Percentiles rank a stretch among this genome's conserved stretches.
Conservation (phyloP, 1,140 invertebrate species). For the Euura lappo region DNA sequence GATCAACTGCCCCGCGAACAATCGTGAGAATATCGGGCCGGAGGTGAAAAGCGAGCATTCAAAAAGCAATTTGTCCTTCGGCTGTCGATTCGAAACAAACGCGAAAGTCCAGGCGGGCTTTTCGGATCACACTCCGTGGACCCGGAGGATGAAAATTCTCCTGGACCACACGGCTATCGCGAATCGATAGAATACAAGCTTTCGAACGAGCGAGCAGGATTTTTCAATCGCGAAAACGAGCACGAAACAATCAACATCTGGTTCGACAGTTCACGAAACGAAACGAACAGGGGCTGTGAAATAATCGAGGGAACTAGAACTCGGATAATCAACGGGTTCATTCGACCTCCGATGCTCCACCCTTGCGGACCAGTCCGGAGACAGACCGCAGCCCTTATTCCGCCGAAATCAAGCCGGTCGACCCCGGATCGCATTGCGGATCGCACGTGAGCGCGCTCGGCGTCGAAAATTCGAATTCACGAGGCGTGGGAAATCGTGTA, state of each 20-base stretch:
- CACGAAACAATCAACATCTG: no score
- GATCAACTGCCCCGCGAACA: no score
- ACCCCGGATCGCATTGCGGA: conserved; percentile 3
- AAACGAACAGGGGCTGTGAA: neutral
- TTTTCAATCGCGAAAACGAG: no score
- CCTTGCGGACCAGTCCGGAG: neutral
- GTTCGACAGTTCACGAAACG: no score
- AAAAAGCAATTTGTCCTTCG: conserved; percentile 1
- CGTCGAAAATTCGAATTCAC: conserved; percentile 5
- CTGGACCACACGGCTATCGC: neutral
- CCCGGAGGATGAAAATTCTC: neutral
- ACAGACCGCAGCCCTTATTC: neutral
- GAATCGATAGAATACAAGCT: neutral
- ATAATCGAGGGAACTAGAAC: neutral
- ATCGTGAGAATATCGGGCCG: no score
- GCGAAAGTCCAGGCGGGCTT: neutral
- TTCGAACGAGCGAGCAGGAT: no score
- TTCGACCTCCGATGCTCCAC: neutral
- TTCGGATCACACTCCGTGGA: neutral
- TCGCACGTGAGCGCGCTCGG: neutral
- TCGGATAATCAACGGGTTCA: neutral
- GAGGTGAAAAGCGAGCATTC: neutral
- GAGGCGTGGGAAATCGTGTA: neutral
- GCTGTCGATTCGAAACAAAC: neutral
- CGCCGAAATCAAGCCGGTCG: neutral